Conservation (phyloP, 2,888 invertebrate genomes). For the Pammene aurita region DNA sequence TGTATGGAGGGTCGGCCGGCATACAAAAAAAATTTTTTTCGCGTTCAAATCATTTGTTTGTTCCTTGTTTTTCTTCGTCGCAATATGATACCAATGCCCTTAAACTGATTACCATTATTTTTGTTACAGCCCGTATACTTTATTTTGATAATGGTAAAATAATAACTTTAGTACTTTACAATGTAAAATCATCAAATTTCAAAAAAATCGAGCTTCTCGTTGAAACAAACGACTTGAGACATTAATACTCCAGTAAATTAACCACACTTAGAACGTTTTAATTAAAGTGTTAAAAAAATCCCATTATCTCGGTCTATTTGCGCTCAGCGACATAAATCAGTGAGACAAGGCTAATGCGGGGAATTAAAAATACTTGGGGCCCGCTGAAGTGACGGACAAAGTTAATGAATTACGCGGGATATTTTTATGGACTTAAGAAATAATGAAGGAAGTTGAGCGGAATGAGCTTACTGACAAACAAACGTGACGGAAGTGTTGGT, state of each 20-base stretch:
- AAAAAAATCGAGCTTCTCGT: not conserved
- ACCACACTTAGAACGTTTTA: conserved; percentile 62
- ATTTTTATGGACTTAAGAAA: conserved; percentile 59
- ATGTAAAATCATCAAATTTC: not conserved
- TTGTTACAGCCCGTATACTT: too few species aligned
- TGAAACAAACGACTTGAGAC: conserved; percentile 30
- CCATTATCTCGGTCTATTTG: conserved; percentile 76
- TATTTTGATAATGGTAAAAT: too few species aligned
- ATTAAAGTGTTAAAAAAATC: conserved; percentile 75
- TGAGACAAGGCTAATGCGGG: conserved; percentile 77
- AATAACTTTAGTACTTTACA: too few species aligned
- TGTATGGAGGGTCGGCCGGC: too few species aligned
- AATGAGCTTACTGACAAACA: not conserved
- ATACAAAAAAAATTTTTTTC: too few species aligned
- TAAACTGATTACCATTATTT: too few species aligned
- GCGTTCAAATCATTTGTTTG: too few species aligned
- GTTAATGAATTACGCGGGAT: conserved; percentile 82
- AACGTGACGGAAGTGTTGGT: not conserved
- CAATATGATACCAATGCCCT: too few species aligned
- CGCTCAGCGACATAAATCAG: conserved; percentile 72
- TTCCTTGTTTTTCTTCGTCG: too few species aligned
- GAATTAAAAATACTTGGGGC: conserved; percentile 79
- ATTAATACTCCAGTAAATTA: conserved; percentile 41
- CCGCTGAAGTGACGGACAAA: conserved; percentile 76
- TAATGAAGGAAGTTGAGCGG: not conserved